These are phyloP conservation scores for Tethya wilhelma DNA, from an alignment of 37 sponge, comb jelly and placozoan genomes.

Conservation along the genomic window DNA sequence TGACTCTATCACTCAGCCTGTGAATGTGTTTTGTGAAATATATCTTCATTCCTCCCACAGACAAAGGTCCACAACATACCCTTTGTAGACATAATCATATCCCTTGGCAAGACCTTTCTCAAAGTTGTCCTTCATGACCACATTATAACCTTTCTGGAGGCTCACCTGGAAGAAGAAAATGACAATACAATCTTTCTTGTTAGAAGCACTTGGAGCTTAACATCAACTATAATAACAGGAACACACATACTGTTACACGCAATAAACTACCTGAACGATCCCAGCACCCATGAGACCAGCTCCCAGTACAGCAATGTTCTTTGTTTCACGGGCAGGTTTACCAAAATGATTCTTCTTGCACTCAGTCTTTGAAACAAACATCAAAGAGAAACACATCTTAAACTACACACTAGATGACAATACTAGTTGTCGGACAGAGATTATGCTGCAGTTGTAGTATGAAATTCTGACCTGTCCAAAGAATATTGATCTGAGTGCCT, in stretches of 20 bases:
- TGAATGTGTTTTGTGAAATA: neutral
- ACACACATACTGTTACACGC: neutral
- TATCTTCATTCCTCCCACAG: neutral
- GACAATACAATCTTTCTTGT: neutral
- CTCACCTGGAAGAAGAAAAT: conserved; percentile 66
- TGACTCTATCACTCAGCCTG: conserved; percentile 74
- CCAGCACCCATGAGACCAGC: conserved; percentile 99
- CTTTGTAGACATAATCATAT: conserved; percentile 85
- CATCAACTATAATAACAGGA: neutral
- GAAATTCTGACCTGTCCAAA: conserved; percentile 82
- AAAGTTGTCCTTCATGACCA: conserved; percentile 91
- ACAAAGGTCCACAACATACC: conserved; percentile 43
- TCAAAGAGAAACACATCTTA: neutral
- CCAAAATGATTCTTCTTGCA: conserved; percentile 99
- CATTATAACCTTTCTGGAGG: conserved; percentile 85
- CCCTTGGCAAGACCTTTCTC: conserved; percentile 80
- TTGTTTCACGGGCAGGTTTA: conserved; percentile 59
- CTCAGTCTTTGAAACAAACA: conserved; percentile 64
- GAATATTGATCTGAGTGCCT: conserved; percentile 88
- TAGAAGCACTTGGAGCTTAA: neutral
- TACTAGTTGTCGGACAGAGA: too few species aligned
- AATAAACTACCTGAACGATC: conserved; percentile 80
- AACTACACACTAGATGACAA: neutral
- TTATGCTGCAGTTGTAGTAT: neutral
- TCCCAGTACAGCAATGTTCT: conserved; percentile 94